Evolutionary conservation across 1,140 invertebrate genomes (phyloP).

Genomic region (Vollenhovia emeryi): DNA sequence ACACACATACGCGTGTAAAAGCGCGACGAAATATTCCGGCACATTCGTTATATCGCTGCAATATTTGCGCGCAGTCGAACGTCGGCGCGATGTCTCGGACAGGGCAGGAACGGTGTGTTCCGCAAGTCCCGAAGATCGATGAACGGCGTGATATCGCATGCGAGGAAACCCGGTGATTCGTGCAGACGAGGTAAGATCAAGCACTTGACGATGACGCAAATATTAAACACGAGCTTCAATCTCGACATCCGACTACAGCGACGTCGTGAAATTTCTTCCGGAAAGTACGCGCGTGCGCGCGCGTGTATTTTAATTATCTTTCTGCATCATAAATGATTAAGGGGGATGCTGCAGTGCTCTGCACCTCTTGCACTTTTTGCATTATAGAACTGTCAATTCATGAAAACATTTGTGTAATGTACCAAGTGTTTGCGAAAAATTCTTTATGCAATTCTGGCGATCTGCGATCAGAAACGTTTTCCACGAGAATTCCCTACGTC

Average conservation of each 20-base stretch:
- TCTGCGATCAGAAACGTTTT: constrained; percentile 7
- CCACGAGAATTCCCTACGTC: background rate
- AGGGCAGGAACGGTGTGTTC: background rate
- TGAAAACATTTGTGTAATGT: no score
- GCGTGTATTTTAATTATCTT: background rate
- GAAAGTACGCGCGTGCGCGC: background rate
- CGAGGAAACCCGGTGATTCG: background rate
- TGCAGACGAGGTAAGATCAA: background rate
- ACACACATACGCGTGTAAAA: constrained; percentile 6
- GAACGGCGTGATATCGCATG: background rate
- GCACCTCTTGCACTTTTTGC: no score
- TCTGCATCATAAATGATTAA: no score
- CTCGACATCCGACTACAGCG: background rate
- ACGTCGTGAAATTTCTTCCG: background rate
- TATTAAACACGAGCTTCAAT: background rate
- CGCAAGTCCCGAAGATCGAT: constrained; percentile 15
- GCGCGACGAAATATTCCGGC: constrained; percentile 25
- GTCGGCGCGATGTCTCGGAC: background rate
- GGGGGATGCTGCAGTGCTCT: no score
- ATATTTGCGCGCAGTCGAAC: constrained; percentile 46
- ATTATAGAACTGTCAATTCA: no score
- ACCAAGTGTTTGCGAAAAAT: no score
- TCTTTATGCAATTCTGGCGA: background rate
- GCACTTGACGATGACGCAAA: background rate
- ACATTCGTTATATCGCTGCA: constrained; percentile 21